phyloP scores from a whole-genome alignment of 2,888 invertebrate species.

The Antheraea assamensis region DNA sequence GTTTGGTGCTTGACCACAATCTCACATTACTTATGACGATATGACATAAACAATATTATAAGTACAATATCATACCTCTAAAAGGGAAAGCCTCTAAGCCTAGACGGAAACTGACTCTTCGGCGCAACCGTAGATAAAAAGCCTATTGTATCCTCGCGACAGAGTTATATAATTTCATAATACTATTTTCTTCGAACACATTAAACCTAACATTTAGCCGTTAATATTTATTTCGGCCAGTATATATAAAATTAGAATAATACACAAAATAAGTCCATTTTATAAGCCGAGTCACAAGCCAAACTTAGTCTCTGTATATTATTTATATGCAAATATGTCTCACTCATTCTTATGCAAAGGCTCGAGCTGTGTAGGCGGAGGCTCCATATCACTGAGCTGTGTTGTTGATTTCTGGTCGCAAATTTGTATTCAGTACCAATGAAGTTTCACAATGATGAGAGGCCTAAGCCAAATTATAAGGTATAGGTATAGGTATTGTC shows the following conservation, averaged over 20 bases:
- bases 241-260: neutral
- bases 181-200: too few species aligned
- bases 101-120: too few species aligned
- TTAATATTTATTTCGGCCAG: neutral
- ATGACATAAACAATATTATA: too few species aligned
- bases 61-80: too few species aligned
- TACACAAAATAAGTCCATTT: neutral
- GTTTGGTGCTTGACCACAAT: too few species aligned
- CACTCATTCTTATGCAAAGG: slow-evolving; percentile 4
- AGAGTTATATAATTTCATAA: too few species aligned
- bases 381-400: neutral
- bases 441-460: neutral
- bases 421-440: slow-evolving; percentile 4
- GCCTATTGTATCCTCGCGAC: too few species aligned
- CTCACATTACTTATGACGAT: too few species aligned
- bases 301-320: neutral
- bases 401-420: neutral
- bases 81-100: too few species aligned
- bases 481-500: too few species aligned
- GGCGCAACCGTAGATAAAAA: too few species aligned
- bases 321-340: neutral
- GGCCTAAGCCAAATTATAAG: neutral
- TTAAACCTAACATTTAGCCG: too few species aligned
- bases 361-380: neutral
- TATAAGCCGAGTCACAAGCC: neutral